Base-by-base conservation (phyloP, 2,797 vertebrate species). In the Sparus aurata region DNA sequence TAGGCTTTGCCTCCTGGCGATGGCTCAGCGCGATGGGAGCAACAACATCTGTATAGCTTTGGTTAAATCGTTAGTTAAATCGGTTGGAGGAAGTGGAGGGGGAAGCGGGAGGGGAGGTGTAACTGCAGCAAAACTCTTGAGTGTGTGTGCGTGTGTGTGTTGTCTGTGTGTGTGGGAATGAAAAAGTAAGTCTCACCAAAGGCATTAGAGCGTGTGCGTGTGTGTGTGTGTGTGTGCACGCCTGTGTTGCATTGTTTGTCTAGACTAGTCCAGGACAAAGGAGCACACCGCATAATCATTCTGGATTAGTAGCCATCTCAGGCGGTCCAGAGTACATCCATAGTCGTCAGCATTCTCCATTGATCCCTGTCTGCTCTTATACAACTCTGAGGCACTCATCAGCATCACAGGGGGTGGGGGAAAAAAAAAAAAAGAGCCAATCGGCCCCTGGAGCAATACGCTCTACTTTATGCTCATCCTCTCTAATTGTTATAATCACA, bases 281-380 rank as follows among this genome's bases (percentile, higher is more conserved):
- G 82, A 86, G 61, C 69, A 73, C 77, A 79, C 84, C 79, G 85
- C 77, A 91, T 92, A 92, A 92, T 91, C 85, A 88, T 89, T 88
- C 70, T 83, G 89, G 87, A 90, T 91, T 91, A 92, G 91, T 64
- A 84, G 84, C 88, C 82, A 90, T 91, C 87, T 89, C 80, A 74
- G 70, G 67, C 84, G 85, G 80, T 85, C 80, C 83, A 78, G 66
- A 91, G 85, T 80, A 83, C 82, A 85, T 89, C 79, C 83, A 84
- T 77, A 74, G 80, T 91, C 88, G 89, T 93, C 93, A 93, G 92
- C 93, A 80, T 86, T 90, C 86, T 81, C 83, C 89, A 93, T 91
- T 91, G 91, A 94, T 93, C 87, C 78, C 83, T 69, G 88, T 90
- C 91, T 87, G 86, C 83, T 87, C 85, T 80, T 85, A 83, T 79